Percentiles rank a stretch among this genome's conserved stretches.
Conservation (phyloP, 2,888 invertebrate genomes). For the Frankliniella intonsa region DNA sequence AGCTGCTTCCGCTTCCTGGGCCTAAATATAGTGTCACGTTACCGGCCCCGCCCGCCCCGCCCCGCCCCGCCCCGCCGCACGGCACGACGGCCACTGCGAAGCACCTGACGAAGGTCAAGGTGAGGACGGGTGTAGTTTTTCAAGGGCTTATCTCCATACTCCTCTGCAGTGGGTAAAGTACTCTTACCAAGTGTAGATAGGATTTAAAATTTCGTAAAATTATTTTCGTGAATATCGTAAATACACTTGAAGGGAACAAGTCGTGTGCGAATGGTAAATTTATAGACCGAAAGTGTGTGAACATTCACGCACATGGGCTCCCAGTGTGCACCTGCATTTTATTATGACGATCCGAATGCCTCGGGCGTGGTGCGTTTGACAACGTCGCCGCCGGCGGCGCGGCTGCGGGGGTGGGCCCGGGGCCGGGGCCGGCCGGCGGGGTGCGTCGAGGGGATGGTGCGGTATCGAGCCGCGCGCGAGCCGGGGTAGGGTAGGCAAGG, state of each 20-base stretch:
- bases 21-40: background rate
- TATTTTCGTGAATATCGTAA: too few species aligned
- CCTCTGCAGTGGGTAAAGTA: background rate
- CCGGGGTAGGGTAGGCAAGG: background rate
- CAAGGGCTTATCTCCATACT: background rate
- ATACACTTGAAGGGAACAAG: too few species aligned
- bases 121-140: background rate
- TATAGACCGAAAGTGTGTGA: too few species aligned
- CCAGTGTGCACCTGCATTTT: background rate
- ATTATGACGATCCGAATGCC: background rate
- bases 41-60: background rate
- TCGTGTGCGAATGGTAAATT: too few species aligned
- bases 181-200: background rate
- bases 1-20: constrained; percentile 3
- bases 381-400: background rate
- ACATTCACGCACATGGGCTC: too few species aligned
- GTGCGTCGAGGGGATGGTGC: background rate
- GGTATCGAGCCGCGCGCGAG: background rate
- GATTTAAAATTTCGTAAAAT: background rate
- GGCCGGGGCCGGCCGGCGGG: background rate
- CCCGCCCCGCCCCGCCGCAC: background rate
- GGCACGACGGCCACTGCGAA: background rate
- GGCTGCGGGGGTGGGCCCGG: background rate
- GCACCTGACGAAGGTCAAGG: background rate
- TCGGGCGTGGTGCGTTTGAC: background rate